Conservation (phyloP, 2,113 vertebrate species). For the Petromus typicus region DNA sequence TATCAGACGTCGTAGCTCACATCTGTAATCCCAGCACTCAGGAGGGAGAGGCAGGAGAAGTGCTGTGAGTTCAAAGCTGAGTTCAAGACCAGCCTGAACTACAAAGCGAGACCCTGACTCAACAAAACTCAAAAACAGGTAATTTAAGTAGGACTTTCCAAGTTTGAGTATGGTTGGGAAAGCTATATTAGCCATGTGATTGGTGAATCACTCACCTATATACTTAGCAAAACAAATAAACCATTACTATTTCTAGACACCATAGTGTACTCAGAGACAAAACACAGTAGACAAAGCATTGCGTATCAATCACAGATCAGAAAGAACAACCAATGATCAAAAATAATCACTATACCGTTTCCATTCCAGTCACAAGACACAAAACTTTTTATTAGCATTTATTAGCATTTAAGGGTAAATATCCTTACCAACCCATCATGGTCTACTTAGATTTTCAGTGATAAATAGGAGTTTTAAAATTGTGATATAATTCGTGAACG, state of each 20-base stretch:
- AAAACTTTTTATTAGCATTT: neutral
- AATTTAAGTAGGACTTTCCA: neutral
- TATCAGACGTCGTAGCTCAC: too few relatives aligned
- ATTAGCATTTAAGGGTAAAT: neutral
- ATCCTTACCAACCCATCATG: neutral
- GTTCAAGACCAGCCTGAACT: too few relatives aligned
- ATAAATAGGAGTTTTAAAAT: neutral
- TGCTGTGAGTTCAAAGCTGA: too few relatives aligned
- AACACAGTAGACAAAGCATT: neutral
- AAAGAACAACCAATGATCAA: neutral
- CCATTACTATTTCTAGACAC: neutral
- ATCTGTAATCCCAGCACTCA: too few relatives aligned
- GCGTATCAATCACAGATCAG: neutral
- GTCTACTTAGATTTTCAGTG: slow-evolving; percentile 33
- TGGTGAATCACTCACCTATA: neutral
- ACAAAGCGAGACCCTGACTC: too few relatives aligned
- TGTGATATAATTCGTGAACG: neutral
- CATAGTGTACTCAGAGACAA: neutral
- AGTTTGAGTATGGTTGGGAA: neutral
- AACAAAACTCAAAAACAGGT: neutral
- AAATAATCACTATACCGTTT: neutral
- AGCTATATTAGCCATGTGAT: neutral
- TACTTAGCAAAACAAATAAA: neutral
- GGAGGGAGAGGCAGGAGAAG: too few relatives aligned
- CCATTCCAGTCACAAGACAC: neutral